Evolutionary conservation across 2,113 vertebrate species (phyloP), one percentile per base, ranked within the genome.

Genomic region (Patagioenas fasciata): DNA sequence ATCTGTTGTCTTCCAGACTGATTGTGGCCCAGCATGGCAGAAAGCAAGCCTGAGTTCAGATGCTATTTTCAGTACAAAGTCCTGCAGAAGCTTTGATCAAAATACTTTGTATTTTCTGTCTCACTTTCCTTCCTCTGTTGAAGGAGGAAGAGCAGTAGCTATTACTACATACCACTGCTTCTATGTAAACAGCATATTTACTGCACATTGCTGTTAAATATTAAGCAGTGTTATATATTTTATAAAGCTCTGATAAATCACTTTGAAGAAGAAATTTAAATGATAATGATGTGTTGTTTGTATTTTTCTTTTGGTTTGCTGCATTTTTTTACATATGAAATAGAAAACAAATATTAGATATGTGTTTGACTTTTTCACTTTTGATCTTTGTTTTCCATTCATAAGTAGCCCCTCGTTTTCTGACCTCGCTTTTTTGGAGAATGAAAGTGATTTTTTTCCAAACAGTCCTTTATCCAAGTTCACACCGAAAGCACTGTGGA

Each of bases 171-270:
- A 56, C 18, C 56, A 53, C 38, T 58, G 88, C 48, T 91, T 88
- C 67, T 88, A 4, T 80, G 67, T 89, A 89, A 93, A 78, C 57
- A 85, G 53, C 3, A 2, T 93, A 53, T 79, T 86, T 2, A 1
- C 86, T 62, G 31, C 62, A 62, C 61, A 54, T 51, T 75, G 57
- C 70, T 95, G 60, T 96, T 92, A 95, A 93, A 93, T 95, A 93
- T 95, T 95, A 91, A 97, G 56, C 34, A 89, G 65, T 87, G 72
- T 92, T 95, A 81, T 61, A 60, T 94, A 88, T 96, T 95, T 93
- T 75, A 92, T 92, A 89, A 92, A 89, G 65, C 51, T 91, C 69
- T 69, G 91, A 92, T 93, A 95, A 86, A 92, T 80, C 53, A 75
- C 80, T 93, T 89, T 91, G 70, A 92, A 92, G 88, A 62, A 91